A percentile compares a stretch with the other conserved stretches of the same genome.
Conservation (phyloP, 1,140 invertebrate genomes). For the Camponotus pennsylvanicus region DNA sequence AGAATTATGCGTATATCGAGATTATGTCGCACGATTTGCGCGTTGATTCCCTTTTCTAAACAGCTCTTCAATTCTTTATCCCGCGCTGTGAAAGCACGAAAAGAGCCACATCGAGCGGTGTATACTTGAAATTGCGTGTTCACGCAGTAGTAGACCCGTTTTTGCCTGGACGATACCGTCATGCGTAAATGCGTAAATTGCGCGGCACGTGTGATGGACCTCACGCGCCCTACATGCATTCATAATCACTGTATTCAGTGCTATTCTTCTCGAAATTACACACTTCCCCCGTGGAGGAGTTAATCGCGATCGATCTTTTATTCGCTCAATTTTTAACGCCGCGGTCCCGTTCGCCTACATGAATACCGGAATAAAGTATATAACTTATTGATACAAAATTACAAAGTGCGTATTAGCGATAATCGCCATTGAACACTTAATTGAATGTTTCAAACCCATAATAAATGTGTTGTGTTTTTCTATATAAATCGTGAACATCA, state of each 20-base stretch:
- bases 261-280: conserved; percentile 61
- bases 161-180: conserved; percentile 59
- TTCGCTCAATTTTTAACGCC: conserved; percentile 49
- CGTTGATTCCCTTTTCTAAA: conserved; percentile 8
- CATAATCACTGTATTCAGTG: conserved; percentile 59
- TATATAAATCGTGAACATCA: conserved; percentile 11
- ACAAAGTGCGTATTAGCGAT: conserved; percentile 30
- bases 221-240: conserved; percentile 62
- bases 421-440: conserved; percentile 1
- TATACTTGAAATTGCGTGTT: conserved; percentile 23
- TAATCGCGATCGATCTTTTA: conserved; percentile 61
- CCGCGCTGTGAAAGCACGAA: not conserved
- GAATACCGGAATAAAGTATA: conserved; percentile 12
- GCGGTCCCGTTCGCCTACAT: conserved; percentile 52
- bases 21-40: conserved; percentile 5
- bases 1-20: not conserved
- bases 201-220: conserved; percentile 61
- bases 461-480: conserved; percentile 10
- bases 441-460: not conserved
- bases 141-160: conserved; percentile 41
- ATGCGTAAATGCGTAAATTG: conserved; percentile 66
- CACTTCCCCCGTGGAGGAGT: conserved; percentile 49
- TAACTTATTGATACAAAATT: conserved; percentile 10
- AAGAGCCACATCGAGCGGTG: not conserved
- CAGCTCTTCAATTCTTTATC: not conserved